These are phyloP conservation scores for Trichosurus vulpecula DNA, from an alignment of 2,797 vertebrate species.

Conservation along the genomic window DNA sequence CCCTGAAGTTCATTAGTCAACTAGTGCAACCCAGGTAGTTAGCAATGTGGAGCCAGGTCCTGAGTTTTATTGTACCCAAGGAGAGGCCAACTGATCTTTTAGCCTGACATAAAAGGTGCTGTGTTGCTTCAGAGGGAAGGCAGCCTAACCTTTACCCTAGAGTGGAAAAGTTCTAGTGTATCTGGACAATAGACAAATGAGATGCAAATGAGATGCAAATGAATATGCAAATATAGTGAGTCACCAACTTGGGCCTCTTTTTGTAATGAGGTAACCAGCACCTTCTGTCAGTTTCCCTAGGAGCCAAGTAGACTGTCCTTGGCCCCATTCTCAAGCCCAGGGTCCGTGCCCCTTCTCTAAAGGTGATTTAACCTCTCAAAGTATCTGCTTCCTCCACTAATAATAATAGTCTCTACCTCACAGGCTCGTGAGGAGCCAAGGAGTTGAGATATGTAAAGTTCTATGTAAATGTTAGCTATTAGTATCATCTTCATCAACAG, in stretches of 20 bases:
- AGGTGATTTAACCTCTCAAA: not conserved
- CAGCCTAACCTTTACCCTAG: not conserved
- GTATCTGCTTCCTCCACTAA: not conserved
- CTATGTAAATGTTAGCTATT: not conserved
- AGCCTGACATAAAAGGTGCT: slow-evolving; percentile 49
- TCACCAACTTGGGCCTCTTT: slow-evolving; percentile 46
- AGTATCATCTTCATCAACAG: not conserved
- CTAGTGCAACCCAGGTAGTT: not conserved
- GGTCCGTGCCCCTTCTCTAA: not conserved
- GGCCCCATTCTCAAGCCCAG: not conserved
- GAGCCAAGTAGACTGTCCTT: slow-evolving; percentile 12
- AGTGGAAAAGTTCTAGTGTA: not conserved
- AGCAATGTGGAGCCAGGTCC: not conserved
- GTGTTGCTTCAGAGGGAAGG: not conserved
- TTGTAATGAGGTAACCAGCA: slow-evolving; percentile 57
- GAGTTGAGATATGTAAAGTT: not conserved
- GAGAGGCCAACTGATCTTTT: slow-evolving; percentile 74
- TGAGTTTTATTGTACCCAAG: slow-evolving; percentile 1
- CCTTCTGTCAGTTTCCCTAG: slow-evolving; percentile 37
- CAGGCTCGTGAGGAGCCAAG: not conserved
- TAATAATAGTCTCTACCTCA: not conserved
- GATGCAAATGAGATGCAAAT: slow-evolving; percentile 78
- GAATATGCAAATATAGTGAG: slow-evolving; percentile 74
- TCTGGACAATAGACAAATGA: slow-evolving; percentile 67
- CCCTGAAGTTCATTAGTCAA: not conserved